Base-by-base conservation (phyloP, 2,797 vertebrate species). In the Melanitta fusca region DNA sequence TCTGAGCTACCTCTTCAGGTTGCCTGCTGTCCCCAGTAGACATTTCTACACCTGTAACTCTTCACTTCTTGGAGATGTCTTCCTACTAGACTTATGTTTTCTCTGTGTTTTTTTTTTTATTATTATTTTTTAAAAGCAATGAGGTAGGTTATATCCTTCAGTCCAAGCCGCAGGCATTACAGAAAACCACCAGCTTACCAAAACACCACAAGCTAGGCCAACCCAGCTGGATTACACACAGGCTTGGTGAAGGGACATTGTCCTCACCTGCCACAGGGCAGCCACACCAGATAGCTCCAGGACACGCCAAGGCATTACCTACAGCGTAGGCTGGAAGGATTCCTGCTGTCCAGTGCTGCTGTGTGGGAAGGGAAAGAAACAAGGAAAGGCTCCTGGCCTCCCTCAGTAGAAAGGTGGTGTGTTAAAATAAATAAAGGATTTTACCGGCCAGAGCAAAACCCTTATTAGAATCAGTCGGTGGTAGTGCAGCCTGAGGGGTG, bases 351-450 rank as follows among this genome's bases (percentile, higher is more conserved):
- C 68, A 71, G 19, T 39, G 47, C 13, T 84, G 74, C 73, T 80
- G 66, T 38, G 56, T 53, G 60, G 36, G 65, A 91, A 60, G 30
- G 45, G 84, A 75, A 89, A 95, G 53, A 93, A 83, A 94, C 1
- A 1, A 92, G 47, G 58, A 77, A 65, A 72, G 49, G 54, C 36
- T 91, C 77, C 80, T 58, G 61, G 60, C 62, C 71, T 85, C 36
- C 57, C 60, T 89, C 47, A 64, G 66, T 58, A 83, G 82, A 80
- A 94, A 96, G 82, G 86, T 80, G 93, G 10, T 77, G 54, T 53
- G 25, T 34, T 84, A 80, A 94, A 94, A 95, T 68, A 95, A 93
- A 95, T 49, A 94, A 34, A 91, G 56, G 47, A 58, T 89, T 95
- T 97, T 73, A 85, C 54, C 49, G 89, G 53, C 30, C 70, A 94